A percentile compares a stretch with the other conserved stretches of the same genome.
These are phyloP conservation scores for Plutomurus gul DNA, from an alignment of 1,140 invertebrate species.

Conservation along the genomic window DNA sequence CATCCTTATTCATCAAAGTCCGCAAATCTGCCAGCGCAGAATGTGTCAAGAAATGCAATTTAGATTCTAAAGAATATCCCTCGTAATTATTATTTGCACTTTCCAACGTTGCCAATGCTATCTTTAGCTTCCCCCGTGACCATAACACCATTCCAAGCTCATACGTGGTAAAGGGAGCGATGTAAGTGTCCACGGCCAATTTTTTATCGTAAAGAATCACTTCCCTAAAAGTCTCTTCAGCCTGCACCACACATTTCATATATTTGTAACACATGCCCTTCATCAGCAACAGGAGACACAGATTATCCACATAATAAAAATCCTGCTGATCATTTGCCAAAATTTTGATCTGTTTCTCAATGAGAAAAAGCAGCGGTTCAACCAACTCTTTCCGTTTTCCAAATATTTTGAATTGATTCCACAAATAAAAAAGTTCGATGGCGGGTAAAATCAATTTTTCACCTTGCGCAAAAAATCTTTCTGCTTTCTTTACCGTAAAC, in stretches of 20 bases:
- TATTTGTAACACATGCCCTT: slow-evolving; percentile 80
- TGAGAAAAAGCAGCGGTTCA: slow-evolving; percentile 69
- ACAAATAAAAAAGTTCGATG: slow-evolving; percentile 86
- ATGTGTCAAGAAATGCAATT: slow-evolving; percentile 89
- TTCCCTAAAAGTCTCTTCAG: slow-evolving; percentile 74
- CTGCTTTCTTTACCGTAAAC: slow-evolving; percentile 82
- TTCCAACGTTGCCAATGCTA: slow-evolving; percentile 74
- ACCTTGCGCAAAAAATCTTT: slow-evolving; percentile 75
- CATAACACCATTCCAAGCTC: slow-evolving; percentile 81
- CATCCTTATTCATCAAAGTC: background rate
- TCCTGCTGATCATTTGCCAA: slow-evolving; percentile 55
- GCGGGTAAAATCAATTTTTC: slow-evolving; percentile 76
- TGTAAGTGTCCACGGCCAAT: slow-evolving; percentile 80
- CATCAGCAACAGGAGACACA: slow-evolving; percentile 73
- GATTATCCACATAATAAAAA: slow-evolving; percentile 73
- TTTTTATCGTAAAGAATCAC: slow-evolving; percentile 74
- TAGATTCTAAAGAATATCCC: slow-evolving; percentile 83
- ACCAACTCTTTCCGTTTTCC: slow-evolving; percentile 70
- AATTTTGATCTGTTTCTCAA: slow-evolving; percentile 63
- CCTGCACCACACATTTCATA: slow-evolving; percentile 71
- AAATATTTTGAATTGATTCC: slow-evolving; percentile 88
- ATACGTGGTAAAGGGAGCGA: slow-evolving; percentile 82
- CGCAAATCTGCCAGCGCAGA: slow-evolving; percentile 67
- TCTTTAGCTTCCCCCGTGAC: slow-evolving; percentile 67
- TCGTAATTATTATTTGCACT: slow-evolving; percentile 85